These are phyloP conservation scores for Poeciliopsis turrubarensis DNA, from an alignment of 2,113 vertebrate genomes.

Conservation along the genomic window DNA sequence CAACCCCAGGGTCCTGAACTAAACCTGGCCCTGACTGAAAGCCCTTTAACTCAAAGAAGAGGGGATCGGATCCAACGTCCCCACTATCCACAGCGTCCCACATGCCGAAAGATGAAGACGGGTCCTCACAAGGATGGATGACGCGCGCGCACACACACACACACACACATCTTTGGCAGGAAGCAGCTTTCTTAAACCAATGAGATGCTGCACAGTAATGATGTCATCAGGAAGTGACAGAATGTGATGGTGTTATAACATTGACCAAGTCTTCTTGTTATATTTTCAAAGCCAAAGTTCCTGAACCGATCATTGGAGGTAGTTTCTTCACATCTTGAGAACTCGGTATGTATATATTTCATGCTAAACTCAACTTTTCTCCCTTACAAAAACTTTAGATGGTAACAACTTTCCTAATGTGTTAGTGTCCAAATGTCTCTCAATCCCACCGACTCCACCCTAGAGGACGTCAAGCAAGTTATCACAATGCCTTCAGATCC, in stretches of 20 bases:
- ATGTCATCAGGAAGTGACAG: slow-evolving; percentile 2
- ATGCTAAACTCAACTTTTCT: no score
- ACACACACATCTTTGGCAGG: slow-evolving; percentile 41
- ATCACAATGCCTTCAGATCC: no score
- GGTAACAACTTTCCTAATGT: no score
- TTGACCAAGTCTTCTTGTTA: neutral
- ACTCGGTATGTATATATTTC: no score
- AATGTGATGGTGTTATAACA: slow-evolving; percentile 1
- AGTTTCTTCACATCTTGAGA: neutral
- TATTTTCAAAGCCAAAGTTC: neutral
- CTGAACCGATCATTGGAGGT: neutral
- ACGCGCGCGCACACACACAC: neutral
- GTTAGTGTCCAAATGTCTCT: neutral
- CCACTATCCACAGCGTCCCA: neutral
- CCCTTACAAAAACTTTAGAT: neutral
- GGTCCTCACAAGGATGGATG: neutral
- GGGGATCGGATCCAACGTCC: neutral
- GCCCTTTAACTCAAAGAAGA: neutral
- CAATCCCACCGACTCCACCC: no score
- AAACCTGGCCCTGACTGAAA: neutral
- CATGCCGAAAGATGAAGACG: neutral
- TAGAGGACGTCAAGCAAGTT: no score
- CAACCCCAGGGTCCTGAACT: neutral
- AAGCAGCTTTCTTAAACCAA: slow-evolving; percentile 56
- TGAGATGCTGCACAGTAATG: slow-evolving; percentile 11